Evolutionary conservation across 2,797 vertebrate species (phyloP), one percentile per base, ranked within the genome.

Genomic region (Anabas testudineus): DNA sequence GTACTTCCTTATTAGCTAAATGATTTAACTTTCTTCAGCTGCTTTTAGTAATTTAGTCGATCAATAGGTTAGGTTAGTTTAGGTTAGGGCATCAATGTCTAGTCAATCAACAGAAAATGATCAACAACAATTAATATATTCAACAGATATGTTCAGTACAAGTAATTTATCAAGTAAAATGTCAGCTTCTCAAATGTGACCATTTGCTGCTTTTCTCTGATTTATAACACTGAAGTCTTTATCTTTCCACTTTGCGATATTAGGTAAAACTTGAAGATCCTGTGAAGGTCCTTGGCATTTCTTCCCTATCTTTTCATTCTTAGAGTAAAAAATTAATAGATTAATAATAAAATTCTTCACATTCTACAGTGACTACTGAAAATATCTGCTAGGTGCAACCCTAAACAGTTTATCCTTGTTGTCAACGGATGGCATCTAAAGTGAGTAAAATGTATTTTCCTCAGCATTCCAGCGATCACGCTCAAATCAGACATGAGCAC

Each of bases 401-500:
- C 26, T 24, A 15, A 55, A 36, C 16, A n/a, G 4, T 63, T 37
- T 18, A 13, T 58, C 22, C 19, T 56, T 14, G 4, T n/a, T 57
- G n/a, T 32, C 30, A 52, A 37, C 34, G 34, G 4, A 0, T n/a
- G 28, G 14, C 22, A 3, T 9, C 24, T 52, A 52, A 64, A 49
- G 37, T 7, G 13, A 61, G 7, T 12, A 22, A 24, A 56, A 19
- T 18, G 14, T 0, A 15, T 26, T 42, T 46, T 41, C 43, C 39
- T 64, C 28, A 37, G 53, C 24, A 18, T 63, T 51, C 32, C 24
- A 19, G 24, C n/a, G 46, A 80, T 51, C 41, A 51, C 0, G 8
- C 42, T 56, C 30, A 48, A 55, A 62, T 71, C 47, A 67, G 52
- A 39, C 39, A 9, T 2, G 4, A 14, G 66, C 67, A 45, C 54